Percentiles rank a stretch among this genome's conserved stretches.
Conservation (phyloP, 1,140 invertebrate species). For the Potamilus streckersoni region DNA sequence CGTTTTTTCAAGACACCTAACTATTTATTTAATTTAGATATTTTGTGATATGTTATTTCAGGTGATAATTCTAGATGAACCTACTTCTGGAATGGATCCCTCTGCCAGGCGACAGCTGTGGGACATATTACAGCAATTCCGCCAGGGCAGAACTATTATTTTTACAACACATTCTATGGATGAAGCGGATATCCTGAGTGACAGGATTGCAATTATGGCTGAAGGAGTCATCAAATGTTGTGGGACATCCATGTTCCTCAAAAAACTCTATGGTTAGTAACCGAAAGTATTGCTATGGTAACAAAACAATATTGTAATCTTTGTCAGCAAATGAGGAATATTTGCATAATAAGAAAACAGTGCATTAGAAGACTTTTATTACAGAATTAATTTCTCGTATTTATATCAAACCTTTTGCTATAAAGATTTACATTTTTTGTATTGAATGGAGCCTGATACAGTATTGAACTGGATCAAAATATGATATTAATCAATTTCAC, state of each 20-base stretch:
- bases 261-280: conserved; percentile 81
- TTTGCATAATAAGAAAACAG: not conserved
- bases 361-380: no score
- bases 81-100: conserved; percentile 96
- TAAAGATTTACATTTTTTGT: no score
- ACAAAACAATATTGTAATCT: no score
- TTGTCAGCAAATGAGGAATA: not conserved
- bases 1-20: not conserved
- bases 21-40: not conserved
- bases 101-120: conserved; percentile 89
- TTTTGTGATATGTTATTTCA: conserved; percentile 40
- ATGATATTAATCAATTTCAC: no score
- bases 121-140: conserved; percentile 75
- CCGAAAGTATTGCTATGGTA: not conserved
- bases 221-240: conserved; percentile 83
- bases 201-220: conserved; percentile 92
- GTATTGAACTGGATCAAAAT: no score
- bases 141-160: conserved; percentile 81
- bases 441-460: no score
- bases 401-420: conserved; percentile 45
- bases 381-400: conserved; percentile 17
- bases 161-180: conserved; percentile 99
- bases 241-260: conserved; percentile 88
- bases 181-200: conserved; percentile 94
- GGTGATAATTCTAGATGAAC: conserved; percentile 73